Evolutionary conservation across 2,888 invertebrate genomes (phyloP), one percentile per base, ranked within the genome.

Genomic region (Lasioglossum vierecki): DNA sequence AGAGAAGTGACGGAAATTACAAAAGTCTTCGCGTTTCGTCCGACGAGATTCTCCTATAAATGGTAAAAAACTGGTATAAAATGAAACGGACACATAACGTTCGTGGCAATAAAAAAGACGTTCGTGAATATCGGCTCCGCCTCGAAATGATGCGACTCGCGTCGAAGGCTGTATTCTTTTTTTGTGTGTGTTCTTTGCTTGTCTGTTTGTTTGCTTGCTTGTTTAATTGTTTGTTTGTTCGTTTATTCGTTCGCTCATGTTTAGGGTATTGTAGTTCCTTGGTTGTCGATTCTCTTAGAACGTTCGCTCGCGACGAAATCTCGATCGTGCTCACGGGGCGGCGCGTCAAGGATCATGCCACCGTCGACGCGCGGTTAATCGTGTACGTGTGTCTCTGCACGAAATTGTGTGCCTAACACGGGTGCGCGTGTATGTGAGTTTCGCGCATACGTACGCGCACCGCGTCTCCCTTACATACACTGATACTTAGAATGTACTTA

Each of bases 1-100:
- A 79, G 82, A 75, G 83, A 80, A 80, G 76, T 77, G 76, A 84
- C 84, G 80, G 79, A 86, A 90, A 89, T 70, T 90, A 90, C 81
- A 85, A 86, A 90, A 90, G 83, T 89, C 84, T 83, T 74, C 78
- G 82, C 84, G 82, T 71, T 79, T 82, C 84, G 80, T 80, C 76
- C 83, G 82, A 80, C 86, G 90, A 80, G 80, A 71, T 78, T 82
- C 84, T 63, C 53, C 82, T 85, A 85, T 87, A 90, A 88, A 88
- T 90, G 84, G 89, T 89, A 89, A 90, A 89, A 89, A 89, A 89
- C 84, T 90, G 79, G 86, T 89, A 89, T 85, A 86, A 90, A 89
- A 90, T 82, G 83, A 89, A 90, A 88, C 79, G 84, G 83, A 86
- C 83, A 78, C 85, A 78, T 78, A 77, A 84, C 82, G 80, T 82